Conservation (phyloP, 2,888 invertebrate species). For the Drosophila birchii region DNA sequence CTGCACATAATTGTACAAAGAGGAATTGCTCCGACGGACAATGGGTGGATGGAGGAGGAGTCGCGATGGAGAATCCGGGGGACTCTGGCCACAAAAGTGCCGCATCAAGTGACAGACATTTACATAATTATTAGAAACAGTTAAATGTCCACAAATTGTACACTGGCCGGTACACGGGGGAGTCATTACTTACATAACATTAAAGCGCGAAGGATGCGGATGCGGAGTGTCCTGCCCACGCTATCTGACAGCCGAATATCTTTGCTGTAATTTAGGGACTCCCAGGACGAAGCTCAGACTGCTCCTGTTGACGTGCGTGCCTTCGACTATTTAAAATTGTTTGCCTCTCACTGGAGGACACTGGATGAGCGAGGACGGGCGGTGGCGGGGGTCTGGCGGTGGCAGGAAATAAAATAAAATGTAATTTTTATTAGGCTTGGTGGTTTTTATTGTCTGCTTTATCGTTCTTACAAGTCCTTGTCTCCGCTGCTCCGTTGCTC, state of each 20-base stretch:
- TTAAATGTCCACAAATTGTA: conserved; percentile 79
- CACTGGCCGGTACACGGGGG: conserved; percentile 62
- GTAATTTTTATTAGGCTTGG: conserved; percentile 80
- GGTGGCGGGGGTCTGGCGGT: not conserved
- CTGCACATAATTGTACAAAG: conserved; percentile 59
- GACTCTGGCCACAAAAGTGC: conserved; percentile 50
- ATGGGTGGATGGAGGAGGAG: conserved; percentile 27
- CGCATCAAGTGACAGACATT: conserved; percentile 70
- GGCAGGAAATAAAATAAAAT: conserved; percentile 75
- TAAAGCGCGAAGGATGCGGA: conserved; percentile 21
- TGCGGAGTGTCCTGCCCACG: conserved; percentile 54
- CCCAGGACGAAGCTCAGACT: conserved; percentile 31
- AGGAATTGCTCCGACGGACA: conserved; percentile 46
- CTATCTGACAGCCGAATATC: conserved; percentile 71
- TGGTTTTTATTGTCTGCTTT: conserved; percentile 80
- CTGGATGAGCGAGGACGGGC: conserved; percentile 17
- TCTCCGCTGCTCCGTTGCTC: conserved; percentile 49
- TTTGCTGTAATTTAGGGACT: conserved; percentile 61
- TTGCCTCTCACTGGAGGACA: conserved; percentile 17
- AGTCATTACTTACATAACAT: conserved; percentile 61
- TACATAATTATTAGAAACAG: conserved; percentile 80
- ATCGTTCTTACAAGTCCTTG: conserved; percentile 74
- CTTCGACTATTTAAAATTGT: conserved; percentile 70
- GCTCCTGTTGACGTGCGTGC: conserved; percentile 68
- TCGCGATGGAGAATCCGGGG: conserved; percentile 6